These are phyloP conservation scores for Leptopilina syphax DNA, from an alignment of 2,888 invertebrate genomes.

Conservation along the genomic window DNA sequence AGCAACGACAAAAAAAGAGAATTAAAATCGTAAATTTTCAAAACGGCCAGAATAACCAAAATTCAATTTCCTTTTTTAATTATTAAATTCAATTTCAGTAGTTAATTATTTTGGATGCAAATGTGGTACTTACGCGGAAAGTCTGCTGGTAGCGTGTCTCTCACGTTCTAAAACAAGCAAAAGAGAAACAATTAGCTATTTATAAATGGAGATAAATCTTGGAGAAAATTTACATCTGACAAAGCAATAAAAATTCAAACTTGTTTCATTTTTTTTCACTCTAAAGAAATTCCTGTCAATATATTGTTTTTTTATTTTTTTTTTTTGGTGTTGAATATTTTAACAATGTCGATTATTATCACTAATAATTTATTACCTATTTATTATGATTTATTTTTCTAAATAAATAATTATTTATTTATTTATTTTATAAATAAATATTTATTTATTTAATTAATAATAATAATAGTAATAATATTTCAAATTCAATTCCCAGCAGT, in stretches of 20 bases:
- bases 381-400: no score
- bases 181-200: constrained; percentile 43
- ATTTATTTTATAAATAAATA: no score
- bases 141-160: constrained; percentile 75
- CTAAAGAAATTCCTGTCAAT: no score
- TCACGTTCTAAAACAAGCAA: constrained; percentile 78
- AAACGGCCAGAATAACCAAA: not conserved
- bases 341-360: no score
- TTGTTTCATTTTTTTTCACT: not conserved
- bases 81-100: not conserved
- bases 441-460: no score
- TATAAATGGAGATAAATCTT: constrained; percentile 16
- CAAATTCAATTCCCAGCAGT: no score
- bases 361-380: no score
- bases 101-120: not conserved
- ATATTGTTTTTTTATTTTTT: no score
- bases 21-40: constrained; percentile 2
- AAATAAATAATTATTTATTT: no score
- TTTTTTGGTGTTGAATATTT: no score
- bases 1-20: not conserved
- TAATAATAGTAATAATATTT: no score
- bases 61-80: constrained; percentile 5
- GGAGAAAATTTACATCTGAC: not conserved
- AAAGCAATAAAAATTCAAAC: constrained; percentile 2
- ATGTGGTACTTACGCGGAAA: constrained; percentile 78